phyloP scores from a whole-genome alignment of 2,888 invertebrate genomes.

The Eupeodes latifasciatus region DNA sequence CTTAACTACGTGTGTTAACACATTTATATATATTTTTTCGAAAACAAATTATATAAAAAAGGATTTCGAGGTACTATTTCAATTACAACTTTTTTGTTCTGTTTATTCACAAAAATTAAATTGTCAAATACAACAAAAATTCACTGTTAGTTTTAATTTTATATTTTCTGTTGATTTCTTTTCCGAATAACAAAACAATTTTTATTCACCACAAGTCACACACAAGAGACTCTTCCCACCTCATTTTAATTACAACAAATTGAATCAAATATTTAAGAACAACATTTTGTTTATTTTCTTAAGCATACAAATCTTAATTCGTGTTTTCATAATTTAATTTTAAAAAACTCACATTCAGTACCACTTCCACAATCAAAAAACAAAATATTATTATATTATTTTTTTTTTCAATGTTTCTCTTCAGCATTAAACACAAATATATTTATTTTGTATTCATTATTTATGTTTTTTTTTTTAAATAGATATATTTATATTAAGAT shows the following conservation, averaged over 20 bases:
- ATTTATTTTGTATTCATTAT: conserved; percentile 41
- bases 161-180: conserved; percentile 9
- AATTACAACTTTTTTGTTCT: conserved; percentile 79
- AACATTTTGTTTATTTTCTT: conserved; percentile 43
- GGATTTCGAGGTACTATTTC: conserved; percentile 84
- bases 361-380: conserved; percentile 65
- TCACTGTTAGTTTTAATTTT: conserved; percentile 36
- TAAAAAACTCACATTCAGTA: conserved; percentile 61
- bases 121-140: conserved; percentile 59
- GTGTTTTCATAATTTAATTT: conserved; percentile 45
- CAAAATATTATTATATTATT: conserved; percentile 3
- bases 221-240: conserved; percentile 68
- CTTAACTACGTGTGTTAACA: conserved; percentile 70
- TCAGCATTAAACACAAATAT: conserved; percentile 53
- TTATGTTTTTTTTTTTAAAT: conserved; percentile 68
- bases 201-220: conserved; percentile 63
- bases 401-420: conserved; percentile 58
- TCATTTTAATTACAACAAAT: conserved; percentile 63
- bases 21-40: conserved; percentile 61
- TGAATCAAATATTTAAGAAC: conserved; percentile 45
- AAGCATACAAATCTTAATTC: conserved; percentile 21
- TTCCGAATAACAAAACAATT: conserved; percentile 47
- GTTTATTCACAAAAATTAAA: conserved; percentile 78
- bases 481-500: conserved; percentile 70
- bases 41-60: conserved; percentile 78